phyloP scores from a whole-genome alignment of 2,113 vertebrate genomes.

The Oreocharis arfaki region DNA sequence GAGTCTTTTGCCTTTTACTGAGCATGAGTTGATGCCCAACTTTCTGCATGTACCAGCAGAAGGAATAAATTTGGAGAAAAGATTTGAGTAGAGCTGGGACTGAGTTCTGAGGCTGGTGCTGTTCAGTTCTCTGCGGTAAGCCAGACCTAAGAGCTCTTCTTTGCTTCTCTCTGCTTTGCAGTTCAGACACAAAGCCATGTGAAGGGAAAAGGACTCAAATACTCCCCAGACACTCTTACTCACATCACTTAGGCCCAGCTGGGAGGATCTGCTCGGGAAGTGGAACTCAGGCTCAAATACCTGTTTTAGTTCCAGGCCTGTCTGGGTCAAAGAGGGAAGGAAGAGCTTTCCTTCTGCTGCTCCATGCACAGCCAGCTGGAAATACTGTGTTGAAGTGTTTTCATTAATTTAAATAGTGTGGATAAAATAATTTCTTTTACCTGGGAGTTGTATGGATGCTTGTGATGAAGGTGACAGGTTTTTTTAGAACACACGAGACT shows the following conservation, averaged over 20 bases:
- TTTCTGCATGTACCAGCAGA: background rate
- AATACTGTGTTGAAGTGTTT: background rate
- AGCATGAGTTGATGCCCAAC: background rate
- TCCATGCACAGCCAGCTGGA: background rate
- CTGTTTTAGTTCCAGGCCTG: background rate
- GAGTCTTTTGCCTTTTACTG: background rate
- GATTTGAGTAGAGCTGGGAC: background rate
- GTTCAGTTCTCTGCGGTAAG: background rate
- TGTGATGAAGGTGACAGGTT: background rate
- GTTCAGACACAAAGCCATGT: constrained; percentile 7
- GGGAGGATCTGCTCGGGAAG: background rate
- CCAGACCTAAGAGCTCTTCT: background rate
- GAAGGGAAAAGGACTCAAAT: constrained; percentile 19
- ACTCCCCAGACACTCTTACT: background rate
- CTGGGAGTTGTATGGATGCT: background rate
- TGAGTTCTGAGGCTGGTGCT: background rate
- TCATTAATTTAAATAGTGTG: background rate
- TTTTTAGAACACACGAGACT: background rate
- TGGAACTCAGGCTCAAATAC: background rate
- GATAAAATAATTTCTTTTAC: background rate
- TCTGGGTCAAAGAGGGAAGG: background rate
- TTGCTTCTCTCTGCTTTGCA: background rate
- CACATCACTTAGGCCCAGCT: background rate
- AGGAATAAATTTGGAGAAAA: background rate
- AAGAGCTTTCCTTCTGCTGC: background rate